A percentile compares a stretch with the other conserved stretches of the same genome.
phyloP scores from a whole-genome alignment of 2,888 invertebrate species.

The Mimachlamys varia region DNA sequence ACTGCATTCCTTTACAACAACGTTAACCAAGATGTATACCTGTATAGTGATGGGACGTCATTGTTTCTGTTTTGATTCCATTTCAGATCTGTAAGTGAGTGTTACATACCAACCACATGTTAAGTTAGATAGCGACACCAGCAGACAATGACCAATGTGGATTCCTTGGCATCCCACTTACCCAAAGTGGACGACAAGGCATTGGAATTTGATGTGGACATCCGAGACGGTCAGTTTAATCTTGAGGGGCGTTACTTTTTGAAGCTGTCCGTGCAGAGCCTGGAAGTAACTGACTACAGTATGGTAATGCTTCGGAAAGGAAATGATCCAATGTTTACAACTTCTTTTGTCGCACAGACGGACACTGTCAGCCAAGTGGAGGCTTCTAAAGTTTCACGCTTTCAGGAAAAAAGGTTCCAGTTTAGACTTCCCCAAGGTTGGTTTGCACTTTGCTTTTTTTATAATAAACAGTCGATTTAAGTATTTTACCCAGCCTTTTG shows the following conservation, averaged over 20 bases:
- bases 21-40: too few relatives aligned
- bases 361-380: conserved; percentile 69
- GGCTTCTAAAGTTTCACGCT: conserved; percentile 63
- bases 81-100: conserved; percentile 10
- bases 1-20: too few relatives aligned
- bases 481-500: too few relatives aligned
- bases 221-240: conserved; percentile 74
- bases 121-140: background rate
- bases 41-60: too few relatives aligned
- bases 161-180: conserved; percentile 50
- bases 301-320: conserved; percentile 58
- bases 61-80: background rate
- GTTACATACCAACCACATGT: background rate
- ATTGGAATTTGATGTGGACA: conserved; percentile 70
- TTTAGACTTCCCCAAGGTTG: conserved; percentile 75
- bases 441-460: background rate
- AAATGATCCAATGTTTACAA: conserved; percentile 53
- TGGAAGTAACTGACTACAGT: conserved; percentile 68
- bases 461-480: background rate
- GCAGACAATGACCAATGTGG: conserved; percentile 39
- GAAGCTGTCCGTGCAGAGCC: conserved; percentile 68
- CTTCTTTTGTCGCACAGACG: conserved; percentile 66
- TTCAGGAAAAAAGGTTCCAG: conserved; percentile 69
- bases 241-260: conserved; percentile 71
- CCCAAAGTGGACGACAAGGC: conserved; percentile 67